Evolutionary conservation across 2,797 vertebrate genomes (phyloP), one percentile per base, ranked within the genome.

Genomic region (Salmo trutta): DNA sequence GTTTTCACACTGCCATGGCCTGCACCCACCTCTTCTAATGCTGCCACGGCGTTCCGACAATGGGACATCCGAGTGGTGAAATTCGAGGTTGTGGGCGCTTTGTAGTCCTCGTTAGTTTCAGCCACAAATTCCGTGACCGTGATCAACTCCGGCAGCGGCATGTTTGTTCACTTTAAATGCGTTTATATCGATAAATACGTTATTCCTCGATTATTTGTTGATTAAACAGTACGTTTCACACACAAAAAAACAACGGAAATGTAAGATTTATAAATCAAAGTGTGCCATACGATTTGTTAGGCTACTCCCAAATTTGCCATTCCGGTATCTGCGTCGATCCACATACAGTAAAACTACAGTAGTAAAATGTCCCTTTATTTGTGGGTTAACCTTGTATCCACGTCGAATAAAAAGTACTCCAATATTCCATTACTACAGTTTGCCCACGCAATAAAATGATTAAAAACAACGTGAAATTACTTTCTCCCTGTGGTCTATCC

Each of bases 41-140:
- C 94, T 12, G 94, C 86, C 90, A 97, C 97, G 0, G 96, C 91
- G 90, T 94, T 96, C 91, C 97, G 92, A 91, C 97, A 99, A 90
- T 96, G 96, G 81, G 87, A 87, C 94, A 98, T 97, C 84, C 97
- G 92, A 71, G 96, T 97, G 88, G 94, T 95, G 94, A 99, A 99
- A 94, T 93, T 98, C 83, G 97, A 99, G 41, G 97, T 96, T 82
- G 97, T 98, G 19, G 97, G 97, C 41, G 97, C 95, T 92, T 96
- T 97, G 91, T 97, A 98, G 94, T 99, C 97, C 90, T 98, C 97
- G 88, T 94, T 95, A 72, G 96, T 98, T 91, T 98, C 97, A 29
- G 93, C 82, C 79, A 98, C 94, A 83, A 98, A 99, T 89, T 97
- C 97, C 70, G 91, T 92, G 68, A 98, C 96, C 75, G 93, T 93